Percentiles rank a stretch among this genome's conserved stretches.
Evolutionary conservation across 2,797 vertebrate species (phyloP).

Genomic region (Sebastes dallii): DNA sequence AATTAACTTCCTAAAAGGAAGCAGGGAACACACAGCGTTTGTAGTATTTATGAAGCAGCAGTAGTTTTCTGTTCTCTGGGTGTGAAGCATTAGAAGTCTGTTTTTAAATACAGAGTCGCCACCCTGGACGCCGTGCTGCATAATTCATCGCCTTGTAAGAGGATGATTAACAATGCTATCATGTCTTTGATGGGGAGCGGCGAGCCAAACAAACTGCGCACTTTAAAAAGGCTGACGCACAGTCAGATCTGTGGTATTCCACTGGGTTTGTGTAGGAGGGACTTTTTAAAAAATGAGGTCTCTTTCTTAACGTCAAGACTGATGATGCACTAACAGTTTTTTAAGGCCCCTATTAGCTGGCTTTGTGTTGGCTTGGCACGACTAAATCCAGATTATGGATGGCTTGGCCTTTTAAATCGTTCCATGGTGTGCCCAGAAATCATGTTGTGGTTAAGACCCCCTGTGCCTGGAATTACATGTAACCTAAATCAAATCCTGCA

Average conservation of each 20-base stretch:
- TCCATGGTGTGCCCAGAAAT: conserved; percentile 29
- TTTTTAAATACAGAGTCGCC: conserved; percentile 37
- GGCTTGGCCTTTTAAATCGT: conserved; percentile 42
- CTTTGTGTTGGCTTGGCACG: conserved; percentile 41
- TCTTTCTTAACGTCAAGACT: conserved; percentile 20
- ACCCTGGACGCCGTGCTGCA: conserved; percentile 42
- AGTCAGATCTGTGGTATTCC: conserved; percentile 10
- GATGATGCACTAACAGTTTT: conserved; percentile 28
- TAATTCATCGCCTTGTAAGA: conserved; percentile 46
- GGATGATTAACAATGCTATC: conserved; percentile 44
- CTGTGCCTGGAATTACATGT: conserved; percentile 25
- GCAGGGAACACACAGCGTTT: background rate
- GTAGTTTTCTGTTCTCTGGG: conserved; percentile 19
- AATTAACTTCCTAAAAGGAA: conserved; percentile 1
- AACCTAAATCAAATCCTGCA: conserved; percentile 28
- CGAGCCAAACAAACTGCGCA: conserved; percentile 27
- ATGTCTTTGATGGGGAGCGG: conserved; percentile 30
- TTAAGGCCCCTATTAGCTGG: conserved; percentile 39
- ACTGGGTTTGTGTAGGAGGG: background rate
- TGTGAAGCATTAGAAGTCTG: conserved; percentile 24
- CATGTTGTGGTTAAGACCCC: conserved; percentile 18
- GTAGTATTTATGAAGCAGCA: conserved; percentile 26
- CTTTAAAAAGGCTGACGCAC: conserved; percentile 9
- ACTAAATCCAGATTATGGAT: conserved; percentile 60
- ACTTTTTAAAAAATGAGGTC: background rate